These are phyloP conservation scores for Centropristis striata DNA, from an alignment of 2,113 vertebrate species.

Conservation along the genomic window DNA sequence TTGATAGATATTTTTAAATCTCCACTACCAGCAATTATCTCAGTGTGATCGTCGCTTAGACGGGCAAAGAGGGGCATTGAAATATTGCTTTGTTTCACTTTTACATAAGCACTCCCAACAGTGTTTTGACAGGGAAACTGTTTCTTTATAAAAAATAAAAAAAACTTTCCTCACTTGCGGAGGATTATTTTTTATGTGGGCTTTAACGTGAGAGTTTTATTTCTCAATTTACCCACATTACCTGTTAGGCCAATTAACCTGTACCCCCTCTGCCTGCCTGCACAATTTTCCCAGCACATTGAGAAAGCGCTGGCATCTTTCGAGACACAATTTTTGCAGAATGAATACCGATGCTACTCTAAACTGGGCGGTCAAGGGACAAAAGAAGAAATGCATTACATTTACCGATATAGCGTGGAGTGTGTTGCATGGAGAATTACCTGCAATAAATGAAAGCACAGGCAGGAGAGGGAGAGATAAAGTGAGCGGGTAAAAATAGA, in stretches of 20 bases:
- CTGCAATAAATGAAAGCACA: constrained; percentile 70
- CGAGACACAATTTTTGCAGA: constrained; percentile 39
- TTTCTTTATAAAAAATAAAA: constrained; percentile 1
- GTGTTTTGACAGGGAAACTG: constrained; percentile 3
- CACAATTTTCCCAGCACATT: constrained; percentile 34
- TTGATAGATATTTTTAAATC: constrained; percentile 11
- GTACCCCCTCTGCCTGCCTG: constrained; percentile 1
- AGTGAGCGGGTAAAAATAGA: constrained; percentile 64
- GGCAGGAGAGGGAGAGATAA: constrained; percentile 74
- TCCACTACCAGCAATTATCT: constrained; percentile 12
- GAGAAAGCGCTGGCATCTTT: constrained; percentile 39
- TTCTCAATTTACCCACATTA: constrained; percentile 28
- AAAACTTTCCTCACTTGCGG: constrained; percentile 10
- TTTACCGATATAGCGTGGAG: constrained; percentile 54
- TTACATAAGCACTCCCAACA: background rate
- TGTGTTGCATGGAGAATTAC: constrained; percentile 75
- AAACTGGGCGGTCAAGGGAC: constrained; percentile 57
- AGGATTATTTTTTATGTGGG: constrained; percentile 4
- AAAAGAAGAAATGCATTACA: constrained; percentile 70
- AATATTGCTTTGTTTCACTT: constrained; percentile 27
- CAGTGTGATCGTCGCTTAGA: constrained; percentile 14
- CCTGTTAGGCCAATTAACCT: constrained; percentile 54
- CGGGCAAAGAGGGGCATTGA: background rate
- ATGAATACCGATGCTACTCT: constrained; percentile 57
- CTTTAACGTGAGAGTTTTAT: constrained; percentile 26